A percentile compares a stretch with the other conserved stretches of the same genome.
Conservation (phyloP, 2,797 vertebrate species). For the Haliaeetus vocifer region DNA sequence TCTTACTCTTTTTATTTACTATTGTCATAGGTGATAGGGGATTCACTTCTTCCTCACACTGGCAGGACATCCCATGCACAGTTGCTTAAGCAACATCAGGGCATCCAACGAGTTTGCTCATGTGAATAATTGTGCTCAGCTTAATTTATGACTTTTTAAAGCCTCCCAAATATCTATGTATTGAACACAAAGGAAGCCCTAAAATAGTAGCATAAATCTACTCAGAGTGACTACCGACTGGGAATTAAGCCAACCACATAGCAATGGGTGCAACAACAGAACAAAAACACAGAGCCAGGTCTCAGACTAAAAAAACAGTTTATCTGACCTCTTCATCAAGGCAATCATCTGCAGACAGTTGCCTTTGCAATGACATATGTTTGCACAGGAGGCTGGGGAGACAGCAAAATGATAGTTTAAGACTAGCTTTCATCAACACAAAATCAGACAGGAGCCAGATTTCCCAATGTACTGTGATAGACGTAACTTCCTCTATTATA, state of each 20-base stretch:
- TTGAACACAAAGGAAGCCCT: neutral
- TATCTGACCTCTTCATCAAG: neutral
- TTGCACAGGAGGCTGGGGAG: neutral
- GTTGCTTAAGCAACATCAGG: neutral
- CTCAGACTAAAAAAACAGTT: neutral
- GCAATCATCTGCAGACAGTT: neutral
- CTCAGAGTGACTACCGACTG: neutral
- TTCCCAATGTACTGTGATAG: neutral
- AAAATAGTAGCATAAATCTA: neutral
- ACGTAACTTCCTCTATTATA: neutral
- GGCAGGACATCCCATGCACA: neutral
- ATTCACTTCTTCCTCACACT: neutral
- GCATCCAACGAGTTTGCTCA: neutral
- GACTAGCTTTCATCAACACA: neutral
- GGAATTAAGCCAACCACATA: neutral
- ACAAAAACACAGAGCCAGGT: neutral
- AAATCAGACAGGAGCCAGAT: neutral
- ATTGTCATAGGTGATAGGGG: neutral
- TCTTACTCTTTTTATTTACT: neutral
- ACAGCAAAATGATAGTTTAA: neutral
- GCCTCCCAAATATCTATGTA: neutral
- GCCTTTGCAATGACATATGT: neutral
- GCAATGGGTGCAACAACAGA: neutral
- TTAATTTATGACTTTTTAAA: neutral
- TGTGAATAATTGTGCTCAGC: neutral